Evolutionary conservation across 2,113 vertebrate genomes (phyloP).

Genomic region (Seriola dumerili): DNA sequence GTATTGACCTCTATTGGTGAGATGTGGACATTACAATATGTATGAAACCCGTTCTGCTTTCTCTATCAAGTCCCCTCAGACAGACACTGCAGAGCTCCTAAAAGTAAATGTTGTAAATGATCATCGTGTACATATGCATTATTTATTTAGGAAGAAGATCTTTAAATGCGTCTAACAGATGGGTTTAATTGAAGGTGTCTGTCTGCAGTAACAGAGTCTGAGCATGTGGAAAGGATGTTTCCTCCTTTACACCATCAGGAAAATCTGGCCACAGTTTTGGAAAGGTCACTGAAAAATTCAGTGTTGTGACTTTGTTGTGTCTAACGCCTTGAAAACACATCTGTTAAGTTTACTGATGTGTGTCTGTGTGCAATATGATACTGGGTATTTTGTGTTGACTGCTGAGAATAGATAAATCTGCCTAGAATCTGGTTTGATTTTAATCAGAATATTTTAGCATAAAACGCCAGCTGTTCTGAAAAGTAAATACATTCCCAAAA

Average conservation of each 20-base stretch:
- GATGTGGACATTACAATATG: constrained; percentile 3
- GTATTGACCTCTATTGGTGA: constrained; percentile 52
- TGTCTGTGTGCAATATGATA: no score
- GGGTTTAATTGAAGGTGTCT: background rate
- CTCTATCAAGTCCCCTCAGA: no score
- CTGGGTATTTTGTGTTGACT: no score
- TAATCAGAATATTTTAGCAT: no score
- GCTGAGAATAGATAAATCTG: no score
- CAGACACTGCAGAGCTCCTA: background rate
- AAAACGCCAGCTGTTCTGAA: no score
- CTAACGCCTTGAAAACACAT: no score
- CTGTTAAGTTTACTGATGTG: no score
- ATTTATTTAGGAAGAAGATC: background rate
- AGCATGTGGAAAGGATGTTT: background rate
- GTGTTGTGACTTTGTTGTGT: no score
- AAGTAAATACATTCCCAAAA: no score
- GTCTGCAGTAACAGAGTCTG: background rate
- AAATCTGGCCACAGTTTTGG: background rate
- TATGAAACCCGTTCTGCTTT: background rate
- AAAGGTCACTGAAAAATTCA: no score
- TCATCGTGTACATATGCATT: background rate
- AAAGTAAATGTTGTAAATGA: background rate
- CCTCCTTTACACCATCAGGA: background rate
- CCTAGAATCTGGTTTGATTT: background rate
- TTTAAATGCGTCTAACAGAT: background rate